phyloP scores from a whole-genome alignment of 2,113 vertebrate genomes.

The Mohoua ochrocephala region DNA sequence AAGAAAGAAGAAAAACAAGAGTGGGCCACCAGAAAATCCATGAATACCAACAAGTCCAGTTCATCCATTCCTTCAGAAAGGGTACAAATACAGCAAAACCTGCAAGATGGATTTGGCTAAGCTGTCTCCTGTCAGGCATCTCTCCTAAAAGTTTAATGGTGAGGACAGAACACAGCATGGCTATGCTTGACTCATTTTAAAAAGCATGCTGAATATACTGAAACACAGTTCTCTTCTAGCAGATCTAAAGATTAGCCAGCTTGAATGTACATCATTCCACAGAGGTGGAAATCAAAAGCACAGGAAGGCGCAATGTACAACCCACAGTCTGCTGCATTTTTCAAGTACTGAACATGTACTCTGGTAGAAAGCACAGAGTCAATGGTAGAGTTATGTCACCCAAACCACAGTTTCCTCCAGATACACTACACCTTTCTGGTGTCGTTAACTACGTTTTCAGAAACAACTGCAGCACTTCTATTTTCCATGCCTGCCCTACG shows the following conservation, averaged over 20 bases:
- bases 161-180: not conserved
- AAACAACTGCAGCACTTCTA: not conserved
- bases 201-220: not conserved
- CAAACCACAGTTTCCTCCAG: slow-evolving; percentile 39
- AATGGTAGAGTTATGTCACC: not conserved
- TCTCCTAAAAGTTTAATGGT: not conserved
- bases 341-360: not conserved
- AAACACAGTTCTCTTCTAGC: not conserved
- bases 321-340: not conserved
- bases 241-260: not conserved
- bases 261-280: not conserved
- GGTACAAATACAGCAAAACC: not conserved
- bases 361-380: not conserved
- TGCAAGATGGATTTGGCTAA: not conserved
- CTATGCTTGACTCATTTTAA: not conserved
- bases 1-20: not conserved
- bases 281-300: not conserved
- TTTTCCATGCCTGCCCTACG: not conserved
- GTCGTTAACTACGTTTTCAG: not conserved
- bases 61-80: not conserved
- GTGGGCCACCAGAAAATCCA: not conserved
- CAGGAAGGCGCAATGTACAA: not conserved
- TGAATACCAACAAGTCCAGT: not conserved
- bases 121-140: not conserved
- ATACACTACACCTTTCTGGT: not conserved